Conservation (phyloP, 2,113 vertebrate species). For the Gambusia holbrooki region DNA sequence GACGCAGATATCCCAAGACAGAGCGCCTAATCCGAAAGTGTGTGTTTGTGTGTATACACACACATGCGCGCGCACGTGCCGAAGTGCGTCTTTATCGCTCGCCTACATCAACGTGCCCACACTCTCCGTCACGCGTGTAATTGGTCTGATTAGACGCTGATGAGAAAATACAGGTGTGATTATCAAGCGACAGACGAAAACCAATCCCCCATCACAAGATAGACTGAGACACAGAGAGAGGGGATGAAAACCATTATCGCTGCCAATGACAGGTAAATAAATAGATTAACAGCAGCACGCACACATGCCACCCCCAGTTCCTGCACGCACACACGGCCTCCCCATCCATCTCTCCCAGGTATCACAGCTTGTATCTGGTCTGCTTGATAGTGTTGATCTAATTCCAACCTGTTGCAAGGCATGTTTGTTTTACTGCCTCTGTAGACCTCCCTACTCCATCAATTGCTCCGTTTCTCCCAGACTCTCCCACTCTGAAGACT, state of each 20-base stretch:
- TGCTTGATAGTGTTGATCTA: conserved; percentile 77
- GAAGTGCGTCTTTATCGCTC: conserved; percentile 63
- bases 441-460: conserved; percentile 58
- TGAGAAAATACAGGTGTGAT: conserved; percentile 84
- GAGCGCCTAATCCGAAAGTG: conserved; percentile 73
- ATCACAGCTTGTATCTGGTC: conserved; percentile 78
- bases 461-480: conserved; percentile 30
- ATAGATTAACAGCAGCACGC: conserved; percentile 67
- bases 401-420: conserved; percentile 70
- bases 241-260: conserved; percentile 75
- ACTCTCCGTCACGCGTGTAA: conserved; percentile 80
- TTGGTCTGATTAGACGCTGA: conserved; percentile 88
- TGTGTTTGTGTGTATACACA: conserved; percentile 24
- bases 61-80: conserved; percentile 7
- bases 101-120: conserved; percentile 75
- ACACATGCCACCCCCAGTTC: conserved; percentile 30
- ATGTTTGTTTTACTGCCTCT: conserved; percentile 66
- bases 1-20: conserved; percentile 81
- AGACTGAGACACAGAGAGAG: conserved; percentile 63
- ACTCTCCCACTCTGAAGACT: conserved; percentile 20
- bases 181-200: conserved; percentile 77
- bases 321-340: conserved; percentile 42
- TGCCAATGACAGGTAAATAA: conserved; percentile 82
- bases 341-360: conserved; percentile 55
- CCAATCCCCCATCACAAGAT: conserved; percentile 76